A percentile compares a stretch with the other conserved stretches of the same genome.
Evolutionary conservation across 2,888 invertebrate genomes (phyloP).

Genomic region (Rhamphomyia laevipes): DNA sequence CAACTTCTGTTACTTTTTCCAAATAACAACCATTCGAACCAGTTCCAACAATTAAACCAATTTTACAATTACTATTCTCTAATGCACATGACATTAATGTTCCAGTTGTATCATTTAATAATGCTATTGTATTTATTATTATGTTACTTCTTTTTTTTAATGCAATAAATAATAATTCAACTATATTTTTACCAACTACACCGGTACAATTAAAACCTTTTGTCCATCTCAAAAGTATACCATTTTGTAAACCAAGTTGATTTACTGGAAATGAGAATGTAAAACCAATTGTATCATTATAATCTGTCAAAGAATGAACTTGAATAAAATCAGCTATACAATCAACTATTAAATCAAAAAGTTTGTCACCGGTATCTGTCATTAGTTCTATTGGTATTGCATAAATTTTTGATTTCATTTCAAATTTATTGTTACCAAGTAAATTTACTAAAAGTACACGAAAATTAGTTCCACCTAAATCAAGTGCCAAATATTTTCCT

Average conservation of each 20-base stretch:
- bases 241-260: conserved; percentile 76
- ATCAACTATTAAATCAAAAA: conserved; percentile 92
- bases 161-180: conserved; percentile 72
- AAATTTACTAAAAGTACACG: conserved; percentile 83
- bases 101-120: conserved; percentile 89
- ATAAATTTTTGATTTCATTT: conserved; percentile 92
- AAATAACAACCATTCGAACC: conserved; percentile 94
- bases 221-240: conserved; percentile 81
- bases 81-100: conserved; percentile 88
- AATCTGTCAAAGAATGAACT: conserved; percentile 57
- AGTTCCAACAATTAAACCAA: conserved; percentile 68
- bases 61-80: conserved; percentile 60
- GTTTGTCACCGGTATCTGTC: conserved; percentile 74
- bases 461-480: conserved; percentile 97
- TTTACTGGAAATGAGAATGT: conserved; percentile 91
- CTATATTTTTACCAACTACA: conserved; percentile 82
- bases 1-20: conserved; percentile 48
- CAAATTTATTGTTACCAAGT: conserved; percentile 47
- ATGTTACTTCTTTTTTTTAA: conserved; percentile 73
- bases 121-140: conserved; percentile 72
- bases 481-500: conserved; percentile 89
- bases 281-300: conserved; percentile 79
- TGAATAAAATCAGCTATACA: conserved; percentile 85
- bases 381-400: conserved; percentile 87
- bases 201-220: conserved; percentile 90